Percentiles rank a stretch among this genome's conserved stretches.
Evolutionary conservation across 1,140 invertebrate species (phyloP).

Genomic region (Drosophila varians): DNA sequence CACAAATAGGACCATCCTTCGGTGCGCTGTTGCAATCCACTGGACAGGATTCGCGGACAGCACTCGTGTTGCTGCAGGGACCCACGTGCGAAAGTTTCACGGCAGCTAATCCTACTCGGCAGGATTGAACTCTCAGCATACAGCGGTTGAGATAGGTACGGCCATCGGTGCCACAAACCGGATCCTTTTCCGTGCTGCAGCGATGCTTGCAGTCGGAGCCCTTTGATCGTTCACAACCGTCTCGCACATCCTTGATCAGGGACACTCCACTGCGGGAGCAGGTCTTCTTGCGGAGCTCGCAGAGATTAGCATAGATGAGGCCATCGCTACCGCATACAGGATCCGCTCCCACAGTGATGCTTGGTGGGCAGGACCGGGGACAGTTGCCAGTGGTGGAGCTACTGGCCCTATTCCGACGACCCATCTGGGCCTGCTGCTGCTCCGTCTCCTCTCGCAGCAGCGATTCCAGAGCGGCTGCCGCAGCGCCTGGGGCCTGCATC

Average conservation of each 20-base stretch:
- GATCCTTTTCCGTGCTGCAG: conserved; percentile 92
- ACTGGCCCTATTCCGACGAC: conserved; percentile 67
- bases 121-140: conserved; percentile 92
- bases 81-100: conserved; percentile 91
- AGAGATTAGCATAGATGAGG: conserved; percentile 94
- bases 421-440: conserved; percentile 52
- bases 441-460: conserved; percentile 62
- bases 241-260: conserved; percentile 85
- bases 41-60: conserved; percentile 93
- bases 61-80: conserved; percentile 94
- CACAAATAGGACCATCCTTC: conserved; percentile 94
- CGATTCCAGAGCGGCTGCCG: conserved; percentile 62
- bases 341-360: conserved; percentile 87
- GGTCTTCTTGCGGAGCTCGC: conserved; percentile 96
- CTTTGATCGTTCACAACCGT: conserved; percentile 87
- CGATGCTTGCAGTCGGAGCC: conserved; percentile 91
- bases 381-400: conserved; percentile 84
- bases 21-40: conserved; percentile 92
- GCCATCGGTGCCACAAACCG: conserved; percentile 95
- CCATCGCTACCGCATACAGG: conserved; percentile 95
- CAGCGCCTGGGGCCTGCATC: conserved; percentile 61
- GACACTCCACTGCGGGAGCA: conserved; percentile 91
- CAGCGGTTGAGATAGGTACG: conserved; percentile 95
- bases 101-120: conserved; percentile 85
- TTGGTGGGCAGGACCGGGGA: conserved; percentile 90